Evolutionary conservation across 1,140 invertebrate genomes (phyloP), one percentile per base, ranked within the genome.

Genomic region (Drosophila ercepeae): DNA sequence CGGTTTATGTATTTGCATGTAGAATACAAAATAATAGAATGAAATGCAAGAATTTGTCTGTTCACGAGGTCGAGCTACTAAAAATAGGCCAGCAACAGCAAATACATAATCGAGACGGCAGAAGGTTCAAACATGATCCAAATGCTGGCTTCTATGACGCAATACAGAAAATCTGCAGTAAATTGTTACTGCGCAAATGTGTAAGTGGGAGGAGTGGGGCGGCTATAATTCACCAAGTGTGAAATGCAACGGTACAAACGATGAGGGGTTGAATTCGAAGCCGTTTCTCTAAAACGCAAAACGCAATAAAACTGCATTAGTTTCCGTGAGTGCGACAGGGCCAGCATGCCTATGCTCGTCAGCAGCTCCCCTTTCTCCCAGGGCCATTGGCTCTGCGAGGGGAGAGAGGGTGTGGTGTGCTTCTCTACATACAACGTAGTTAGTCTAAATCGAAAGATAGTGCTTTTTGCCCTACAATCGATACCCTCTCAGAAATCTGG

Each of bases 301-400:
- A 84, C 79, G 79, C 79, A 84, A 79, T 84, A 84, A 78, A 83
- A 75, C 54, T 86, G 81, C 79, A 86, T 68, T 74, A 82, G 74
- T 60, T 42, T 18, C 46, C 48, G 60, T 44, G 55, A 36, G 79
- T 79, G 71, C 36, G 67, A 86, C 60, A 53, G 48, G 41, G 51
- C 41, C 39, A 11, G 63, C 57, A 32, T 64, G 57, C 57, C 39
- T 64, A 64, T 64, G 59, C 39, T 53, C 16, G 7, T 7, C 32
- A 21, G 29, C 18, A 42, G 39, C 59, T 42, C 16, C 39, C 39
- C 14, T 8, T 19, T 18, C 8, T n/a, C 7, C 7, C 14, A 8
- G 16, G 1, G 13, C 13, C 39, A 42, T 16, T 42, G 39, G 39
- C 39, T 6, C n/a, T 41, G 36, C 13, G n/a, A 4, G 14, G n/a